Conservation (phyloP, 2,888 invertebrate species). For the Scaptomyza polygonia region DNA sequence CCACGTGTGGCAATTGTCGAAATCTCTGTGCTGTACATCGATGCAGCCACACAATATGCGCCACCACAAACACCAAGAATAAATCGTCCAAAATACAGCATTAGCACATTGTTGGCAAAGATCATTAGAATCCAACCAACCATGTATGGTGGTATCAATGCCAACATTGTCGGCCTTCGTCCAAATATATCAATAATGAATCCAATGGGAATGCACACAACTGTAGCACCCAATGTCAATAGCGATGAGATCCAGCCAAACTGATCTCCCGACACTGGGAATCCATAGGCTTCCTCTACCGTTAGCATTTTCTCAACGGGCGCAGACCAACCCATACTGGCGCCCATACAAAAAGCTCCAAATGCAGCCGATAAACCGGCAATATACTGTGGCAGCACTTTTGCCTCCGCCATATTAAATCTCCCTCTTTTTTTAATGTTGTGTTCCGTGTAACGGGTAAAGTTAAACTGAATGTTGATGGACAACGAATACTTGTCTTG, state of each 20-base stretch:
- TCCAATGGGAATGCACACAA: slow-evolving; percentile 89
- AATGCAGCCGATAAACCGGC: slow-evolving; percentile 72
- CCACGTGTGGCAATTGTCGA: slow-evolving; percentile 92
- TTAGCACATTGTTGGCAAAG: slow-evolving; percentile 87
- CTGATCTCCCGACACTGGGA: slow-evolving; percentile 85
- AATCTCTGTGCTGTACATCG: slow-evolving; percentile 93
- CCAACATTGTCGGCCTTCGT: slow-evolving; percentile 86
- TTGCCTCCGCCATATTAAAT: slow-evolving; percentile 48
- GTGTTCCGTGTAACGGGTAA: slow-evolving; percentile 25
- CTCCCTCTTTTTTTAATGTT: slow-evolving; percentile 2
- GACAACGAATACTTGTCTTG: slow-evolving; percentile 41
- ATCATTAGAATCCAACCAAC: slow-evolving; percentile 90
- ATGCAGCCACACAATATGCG: slow-evolving; percentile 91
- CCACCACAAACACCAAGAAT: slow-evolving; percentile 85
- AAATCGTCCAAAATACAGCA: slow-evolving; percentile 75
- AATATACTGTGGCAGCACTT: slow-evolving; percentile 65
- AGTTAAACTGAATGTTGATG: slow-evolving; percentile 47
- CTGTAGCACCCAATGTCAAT: slow-evolving; percentile 89
- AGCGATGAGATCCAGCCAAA: slow-evolving; percentile 90
- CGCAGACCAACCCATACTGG: slow-evolving; percentile 69
- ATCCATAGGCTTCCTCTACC: slow-evolving; percentile 79
- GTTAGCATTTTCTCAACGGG: slow-evolving; percentile 60
- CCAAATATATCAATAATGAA: slow-evolving; percentile 88
- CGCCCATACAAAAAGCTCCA: slow-evolving; percentile 70
- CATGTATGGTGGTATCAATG: slow-evolving; percentile 87